phyloP scores from a whole-genome alignment of 2,113 vertebrate species.

The Periophthalmodon schlosseri region DNA sequence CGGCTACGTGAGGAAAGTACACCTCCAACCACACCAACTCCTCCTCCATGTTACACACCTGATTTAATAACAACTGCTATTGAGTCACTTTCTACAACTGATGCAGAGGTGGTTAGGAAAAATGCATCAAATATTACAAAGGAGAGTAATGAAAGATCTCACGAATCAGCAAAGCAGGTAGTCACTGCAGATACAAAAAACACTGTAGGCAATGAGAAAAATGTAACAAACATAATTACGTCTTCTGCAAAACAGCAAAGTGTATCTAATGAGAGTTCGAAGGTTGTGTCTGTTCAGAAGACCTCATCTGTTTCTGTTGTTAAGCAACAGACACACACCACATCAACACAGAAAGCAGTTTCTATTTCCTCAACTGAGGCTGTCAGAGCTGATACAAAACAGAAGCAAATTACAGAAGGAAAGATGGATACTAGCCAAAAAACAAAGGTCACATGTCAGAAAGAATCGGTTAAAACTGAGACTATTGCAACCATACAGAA shows the following conservation, averaged over 20 bases:
- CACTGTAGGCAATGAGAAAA: slow-evolving; percentile 55
- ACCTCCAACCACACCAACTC: slow-evolving; percentile 60
- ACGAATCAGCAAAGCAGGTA: slow-evolving; percentile 53
- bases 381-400: slow-evolving; percentile 38
- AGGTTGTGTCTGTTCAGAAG: slow-evolving; percentile 65
- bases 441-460: slow-evolving; percentile 24
- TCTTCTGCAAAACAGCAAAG: slow-evolving; percentile 61
- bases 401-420: slow-evolving; percentile 37
- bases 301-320: slow-evolving; percentile 62
- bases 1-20: slow-evolving; percentile 78
- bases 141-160: slow-evolving; percentile 47
- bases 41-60: slow-evolving; percentile 59
- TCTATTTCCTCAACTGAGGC: slow-evolving; percentile 57
- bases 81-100: slow-evolving; percentile 63
- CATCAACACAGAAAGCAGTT: slow-evolving; percentile 58
- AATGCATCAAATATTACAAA: slow-evolving; percentile 46
- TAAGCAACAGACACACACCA: slow-evolving; percentile 61
- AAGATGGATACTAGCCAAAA: slow-evolving; percentile 56
- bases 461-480: slow-evolving; percentile 29
- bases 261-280: slow-evolving; percentile 64
- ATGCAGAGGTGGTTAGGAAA: slow-evolving; percentile 50
- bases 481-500: slow-evolving; percentile 19
- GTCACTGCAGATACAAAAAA: slow-evolving; percentile 43
- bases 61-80: slow-evolving; percentile 64
- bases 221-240: slow-evolving; percentile 40